phyloP scores from a whole-genome alignment of 2,888 invertebrate species.

The Smittia aterrima region DNA sequence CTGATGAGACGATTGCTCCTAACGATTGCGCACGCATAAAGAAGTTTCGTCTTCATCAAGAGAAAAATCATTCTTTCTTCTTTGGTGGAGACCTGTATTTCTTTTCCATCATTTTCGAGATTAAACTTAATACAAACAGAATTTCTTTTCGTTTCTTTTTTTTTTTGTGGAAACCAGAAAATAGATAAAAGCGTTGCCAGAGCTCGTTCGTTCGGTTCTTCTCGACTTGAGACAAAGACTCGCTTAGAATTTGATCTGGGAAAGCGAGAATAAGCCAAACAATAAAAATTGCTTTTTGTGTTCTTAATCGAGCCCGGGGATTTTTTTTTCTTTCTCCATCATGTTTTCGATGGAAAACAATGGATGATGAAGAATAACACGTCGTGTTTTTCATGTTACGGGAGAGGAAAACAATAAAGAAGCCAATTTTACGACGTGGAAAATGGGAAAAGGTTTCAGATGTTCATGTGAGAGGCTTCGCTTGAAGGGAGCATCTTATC shows the following conservation, averaged over 20 bases:
- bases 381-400: background rate
- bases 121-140: background rate
- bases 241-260: constrained; percentile 1
- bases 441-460: background rate
- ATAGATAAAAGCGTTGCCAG: background rate
- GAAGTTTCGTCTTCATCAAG: background rate
- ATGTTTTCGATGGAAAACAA: background rate
- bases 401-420: background rate
- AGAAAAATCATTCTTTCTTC: background rate
- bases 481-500: too few relatives aligned
- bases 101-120: constrained; percentile 5
- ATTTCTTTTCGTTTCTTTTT: too few relatives aligned
- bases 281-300: constrained; percentile 2
- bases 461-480: too few relatives aligned
- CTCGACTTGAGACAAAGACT: background rate
- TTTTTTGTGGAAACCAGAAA: background rate
- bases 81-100: background rate
- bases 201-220: too few relatives aligned
- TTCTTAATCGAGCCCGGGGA: constrained; percentile 8
- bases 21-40: constrained; percentile 34
- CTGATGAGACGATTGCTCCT: background rate
- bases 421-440: background rate
- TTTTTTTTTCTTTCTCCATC: background rate
- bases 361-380: background rate
- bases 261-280: background rate